Base-by-base conservation (phyloP, 2,888 invertebrate species). In the Coenonympha glycerion region DNA sequence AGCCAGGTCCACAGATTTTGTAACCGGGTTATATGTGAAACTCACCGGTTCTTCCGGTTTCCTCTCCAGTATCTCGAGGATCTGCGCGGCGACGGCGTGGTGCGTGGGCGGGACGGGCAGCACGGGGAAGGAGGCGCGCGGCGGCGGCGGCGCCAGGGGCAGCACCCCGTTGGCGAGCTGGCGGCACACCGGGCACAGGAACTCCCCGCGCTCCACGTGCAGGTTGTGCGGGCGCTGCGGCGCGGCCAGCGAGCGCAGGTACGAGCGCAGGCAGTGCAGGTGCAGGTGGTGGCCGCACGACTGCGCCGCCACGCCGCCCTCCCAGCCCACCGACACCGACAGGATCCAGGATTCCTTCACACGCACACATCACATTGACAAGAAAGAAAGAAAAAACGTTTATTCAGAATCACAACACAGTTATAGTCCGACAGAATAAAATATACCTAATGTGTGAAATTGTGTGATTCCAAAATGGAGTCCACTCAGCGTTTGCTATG, bases 211-310 rank as follows among this genome's bases (percentile, higher is more conserved):
- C 66, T 83, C 84, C 63, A 84, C 87, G 75, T 87, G 91, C 88
- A 95, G 82, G 76, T 90, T 92, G 75, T 92, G 92, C 59, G 91
- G 91, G 22, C 94, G 89, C 73, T 94, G 93, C 60, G 93, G 92
- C 55, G 91, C 91, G 63, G 92, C 90, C 55, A 98, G 89, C 24
- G 97, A 94, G 65, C 92, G 91, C 65, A 97, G 89, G 87, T 99
- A 99, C 0, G 96, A 92, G 72, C 93, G 93, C 68, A 97, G 92
- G 79, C 99, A 99, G 73, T 95, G 94, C 66, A 98, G 89, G 86
- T 99, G 99, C 52, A 99, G 90, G 81, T 97, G 96, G 85, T 99
- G 99, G 0, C 99, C 98, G 87, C 99, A 99, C 1, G 98, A 95
- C 79, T 95, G 95, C 46, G 96, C 95, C 79, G 95, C 94, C 46